Conservation (phyloP, 1,140 invertebrate genomes). For the Drosophila chauvacae region DNA sequence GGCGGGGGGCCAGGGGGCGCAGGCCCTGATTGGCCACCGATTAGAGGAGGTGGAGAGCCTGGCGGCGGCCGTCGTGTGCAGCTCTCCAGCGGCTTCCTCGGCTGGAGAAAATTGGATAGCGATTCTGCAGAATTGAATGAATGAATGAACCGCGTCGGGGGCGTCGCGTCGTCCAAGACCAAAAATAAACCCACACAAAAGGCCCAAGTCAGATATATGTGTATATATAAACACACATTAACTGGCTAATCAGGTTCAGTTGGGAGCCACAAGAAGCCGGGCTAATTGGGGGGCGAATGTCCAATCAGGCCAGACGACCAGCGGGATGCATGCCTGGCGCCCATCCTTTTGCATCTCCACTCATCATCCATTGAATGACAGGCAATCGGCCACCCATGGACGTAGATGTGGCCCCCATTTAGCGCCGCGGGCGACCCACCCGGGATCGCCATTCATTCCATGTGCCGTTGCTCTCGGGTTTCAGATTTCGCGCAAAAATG, state of each 20-base stretch:
- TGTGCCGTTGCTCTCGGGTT: not conserved
- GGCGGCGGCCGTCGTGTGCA: conserved; percentile 19
- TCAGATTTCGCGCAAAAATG: not conserved
- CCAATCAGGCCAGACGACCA: conserved; percentile 40
- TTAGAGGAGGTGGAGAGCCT: not conserved
- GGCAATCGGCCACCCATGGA: conserved; percentile 35
- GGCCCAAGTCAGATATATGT: not conserved
- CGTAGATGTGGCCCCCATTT: conserved; percentile 24
- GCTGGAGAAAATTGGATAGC: conserved; percentile 20
- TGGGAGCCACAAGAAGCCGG: conserved; percentile 23
- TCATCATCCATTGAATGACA: conserved; percentile 28
- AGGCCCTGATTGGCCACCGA: not conserved
- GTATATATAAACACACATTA: conserved; percentile 13
- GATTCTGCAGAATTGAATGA: conserved; percentile 19
- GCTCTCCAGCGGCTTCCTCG: conserved; percentile 25
- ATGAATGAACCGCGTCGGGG: conserved; percentile 7
- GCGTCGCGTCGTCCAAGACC: conserved; percentile 4
- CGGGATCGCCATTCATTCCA: conserved; percentile 3
- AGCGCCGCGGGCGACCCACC: conserved; percentile 17
- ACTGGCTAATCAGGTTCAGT: conserved; percentile 31
- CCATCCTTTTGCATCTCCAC: not conserved
- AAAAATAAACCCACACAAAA: conserved; percentile 40
- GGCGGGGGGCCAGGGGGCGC: not conserved
- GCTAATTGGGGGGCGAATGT: conserved; percentile 42
- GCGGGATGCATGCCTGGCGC: conserved; percentile 7